Conservation (phyloP, 2,797 vertebrate species). For the Gallinago nigripennis region DNA sequence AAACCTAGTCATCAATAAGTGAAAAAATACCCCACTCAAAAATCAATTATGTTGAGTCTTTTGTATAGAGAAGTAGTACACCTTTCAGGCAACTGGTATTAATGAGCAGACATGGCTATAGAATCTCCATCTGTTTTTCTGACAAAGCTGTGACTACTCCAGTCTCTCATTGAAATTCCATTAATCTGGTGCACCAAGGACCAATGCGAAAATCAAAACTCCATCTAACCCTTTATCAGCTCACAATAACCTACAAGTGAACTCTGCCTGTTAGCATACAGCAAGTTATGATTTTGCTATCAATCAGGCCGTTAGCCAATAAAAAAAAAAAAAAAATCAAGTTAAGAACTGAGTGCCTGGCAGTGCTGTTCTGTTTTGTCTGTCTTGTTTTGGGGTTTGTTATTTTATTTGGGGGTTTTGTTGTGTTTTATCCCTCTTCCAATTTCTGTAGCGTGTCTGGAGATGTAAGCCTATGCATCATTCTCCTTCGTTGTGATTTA, state of each 20-base stretch:
- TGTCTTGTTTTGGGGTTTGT: slow-evolving; percentile 49
- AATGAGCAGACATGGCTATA: slow-evolving; percentile 84
- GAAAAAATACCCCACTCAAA: slow-evolving; percentile 74
- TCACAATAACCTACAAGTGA: slow-evolving; percentile 87
- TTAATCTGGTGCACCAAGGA: slow-evolving; percentile 83
- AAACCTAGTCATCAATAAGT: slow-evolving; percentile 77
- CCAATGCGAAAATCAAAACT: slow-evolving; percentile 85
- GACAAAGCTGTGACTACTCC: slow-evolving; percentile 83
- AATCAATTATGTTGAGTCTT: slow-evolving; percentile 84
- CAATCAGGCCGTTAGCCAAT: slow-evolving; percentile 79
- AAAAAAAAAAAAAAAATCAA: slow-evolving; percentile 62
- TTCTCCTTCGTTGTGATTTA: slow-evolving; percentile 79
- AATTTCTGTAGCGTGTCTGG: slow-evolving; percentile 74
- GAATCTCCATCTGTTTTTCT: slow-evolving; percentile 85
- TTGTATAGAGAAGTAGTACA: slow-evolving; percentile 80
- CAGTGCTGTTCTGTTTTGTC: slow-evolving; percentile 68
- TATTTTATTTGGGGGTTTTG: slow-evolving; percentile 52
- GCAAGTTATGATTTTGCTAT: slow-evolving; percentile 83
- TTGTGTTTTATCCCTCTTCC: slow-evolving; percentile 66
- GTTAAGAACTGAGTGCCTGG: slow-evolving; percentile 69
- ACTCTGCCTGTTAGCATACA: slow-evolving; percentile 84
- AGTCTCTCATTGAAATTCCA: slow-evolving; percentile 85
- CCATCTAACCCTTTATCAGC: slow-evolving; percentile 84
- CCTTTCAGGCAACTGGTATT: slow-evolving; percentile 84
- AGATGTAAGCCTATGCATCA: slow-evolving; percentile 76